Evolutionary conservation across 2,888 invertebrate species (phyloP).

Genomic region (Epistrophella euchroma): DNA sequence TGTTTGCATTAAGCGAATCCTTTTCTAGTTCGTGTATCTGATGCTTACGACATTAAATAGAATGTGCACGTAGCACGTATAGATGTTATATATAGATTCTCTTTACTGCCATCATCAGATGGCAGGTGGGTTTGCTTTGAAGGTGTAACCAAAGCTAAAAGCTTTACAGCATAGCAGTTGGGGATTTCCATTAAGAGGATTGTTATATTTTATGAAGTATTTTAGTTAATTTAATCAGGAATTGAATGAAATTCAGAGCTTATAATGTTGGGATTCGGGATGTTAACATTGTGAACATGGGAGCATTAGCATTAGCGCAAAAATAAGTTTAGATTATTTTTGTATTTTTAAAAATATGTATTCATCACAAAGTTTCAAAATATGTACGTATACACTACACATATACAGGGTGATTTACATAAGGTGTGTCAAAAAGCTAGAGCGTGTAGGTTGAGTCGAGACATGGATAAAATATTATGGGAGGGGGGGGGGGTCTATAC

Average conservation of each 20-base stretch:
- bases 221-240: constrained; percentile 47
- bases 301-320: too few relatives aligned
- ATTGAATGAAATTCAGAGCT: constrained; percentile 1
- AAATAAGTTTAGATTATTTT: too few relatives aligned
- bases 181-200: constrained; percentile 32
- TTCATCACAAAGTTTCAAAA: too few relatives aligned
- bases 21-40: not conserved
- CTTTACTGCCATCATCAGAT: not conserved
- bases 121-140: constrained; percentile 41
- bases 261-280: not conserved
- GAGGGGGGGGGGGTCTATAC: too few relatives aligned
- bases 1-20: constrained; percentile 46
- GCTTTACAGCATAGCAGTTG: constrained; percentile 10
- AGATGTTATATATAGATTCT: too few relatives aligned
- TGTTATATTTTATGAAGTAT: constrained; percentile 32
- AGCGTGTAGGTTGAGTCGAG: too few relatives aligned
- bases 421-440: too few relatives aligned
- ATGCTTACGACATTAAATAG: constrained; percentile 36
- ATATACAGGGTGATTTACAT: too few relatives aligned
- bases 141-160: constrained; percentile 32
- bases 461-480: too few relatives aligned
- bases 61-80: constrained; percentile 30
- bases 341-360: too few relatives aligned
- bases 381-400: too few relatives aligned
- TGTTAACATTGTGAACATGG: not conserved